Evolutionary conservation across 2,888 invertebrate genomes (phyloP).

Genomic region (Digitonthophagus gazella): DNA sequence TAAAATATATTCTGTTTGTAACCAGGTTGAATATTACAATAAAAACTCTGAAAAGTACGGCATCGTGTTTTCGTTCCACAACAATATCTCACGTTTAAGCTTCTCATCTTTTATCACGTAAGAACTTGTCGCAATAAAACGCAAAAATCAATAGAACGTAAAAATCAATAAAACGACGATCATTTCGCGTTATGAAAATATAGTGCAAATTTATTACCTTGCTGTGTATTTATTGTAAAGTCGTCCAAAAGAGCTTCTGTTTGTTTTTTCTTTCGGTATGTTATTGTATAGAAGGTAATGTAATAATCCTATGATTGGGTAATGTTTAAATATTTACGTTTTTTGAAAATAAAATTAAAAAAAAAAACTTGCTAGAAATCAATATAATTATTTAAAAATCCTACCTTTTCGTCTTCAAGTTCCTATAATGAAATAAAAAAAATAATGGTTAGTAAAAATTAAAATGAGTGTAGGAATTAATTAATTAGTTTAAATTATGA

Average conservation of each 20-base stretch:
- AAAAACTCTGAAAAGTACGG: too few relatives aligned
- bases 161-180: not conserved
- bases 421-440: too few relatives aligned
- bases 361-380: not conserved
- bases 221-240: slow-evolving; percentile 5
- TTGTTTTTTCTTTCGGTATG: not conserved
- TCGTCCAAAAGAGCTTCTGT: not conserved
- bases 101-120: not conserved
- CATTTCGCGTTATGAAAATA: not conserved
- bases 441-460: too few relatives aligned
- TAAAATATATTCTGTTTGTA: too few relatives aligned
- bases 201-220: slow-evolving; percentile 7
- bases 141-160: too few relatives aligned
- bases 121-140: not conserved
- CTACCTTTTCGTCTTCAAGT: too few relatives aligned
- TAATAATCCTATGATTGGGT: not conserved
- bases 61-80: too few relatives aligned
- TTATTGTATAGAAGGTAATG: slow-evolving; percentile 4
- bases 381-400: too few relatives aligned
- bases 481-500: too few relatives aligned
- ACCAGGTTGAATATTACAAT: too few relatives aligned
- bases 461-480: too few relatives aligned
- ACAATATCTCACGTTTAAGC: slow-evolving; percentile 10
- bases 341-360: too few relatives aligned
- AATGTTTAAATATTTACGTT: not conserved